These are phyloP conservation scores for Sebastiscus tertius DNA, from an alignment of 2,797 vertebrate species.

Conservation along the genomic window DNA sequence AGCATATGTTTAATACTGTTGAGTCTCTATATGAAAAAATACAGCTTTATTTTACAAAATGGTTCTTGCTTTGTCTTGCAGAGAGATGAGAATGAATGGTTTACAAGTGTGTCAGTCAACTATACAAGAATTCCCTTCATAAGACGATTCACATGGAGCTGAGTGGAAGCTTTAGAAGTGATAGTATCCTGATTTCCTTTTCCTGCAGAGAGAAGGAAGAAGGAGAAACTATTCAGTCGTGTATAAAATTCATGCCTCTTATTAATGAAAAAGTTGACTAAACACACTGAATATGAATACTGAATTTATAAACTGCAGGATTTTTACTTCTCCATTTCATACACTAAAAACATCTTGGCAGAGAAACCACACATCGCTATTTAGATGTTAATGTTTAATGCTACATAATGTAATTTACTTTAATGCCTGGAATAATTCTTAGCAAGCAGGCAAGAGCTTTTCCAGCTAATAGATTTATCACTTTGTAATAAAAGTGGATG, in stretches of 20 bases:
- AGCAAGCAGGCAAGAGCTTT: not conserved
- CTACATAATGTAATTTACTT: not conserved
- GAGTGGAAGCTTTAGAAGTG: slow-evolving; percentile 83
- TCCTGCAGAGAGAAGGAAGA: slow-evolving; percentile 81
- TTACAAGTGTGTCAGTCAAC: slow-evolving; percentile 68
- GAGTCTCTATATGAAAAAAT: slow-evolving; percentile 94
- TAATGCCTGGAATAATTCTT: not conserved
- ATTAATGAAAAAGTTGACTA: not conserved
- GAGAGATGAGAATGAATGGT: slow-evolving; percentile 72
- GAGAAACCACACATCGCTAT: not conserved
- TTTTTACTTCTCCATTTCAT: no score
- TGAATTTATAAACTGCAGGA: no score
- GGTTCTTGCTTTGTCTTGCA: slow-evolving; percentile 77
- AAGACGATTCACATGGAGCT: slow-evolving; percentile 50
- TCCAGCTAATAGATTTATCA: not conserved
- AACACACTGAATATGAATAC: not conserved
- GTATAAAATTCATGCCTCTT: not conserved
- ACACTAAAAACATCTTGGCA: not conserved
- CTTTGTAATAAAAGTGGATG: not conserved
- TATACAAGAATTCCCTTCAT: slow-evolving; percentile 69
- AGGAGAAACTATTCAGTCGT: not conserved
- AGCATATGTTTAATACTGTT: slow-evolving; percentile 88
- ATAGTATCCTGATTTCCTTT: slow-evolving; percentile 90
- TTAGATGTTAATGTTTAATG: not conserved
- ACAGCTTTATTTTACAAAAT: slow-evolving; percentile 92